These are phyloP conservation scores for Anguilla megastoma DNA, from an alignment of 2,797 vertebrate genomes.

Conservation along the genomic window DNA sequence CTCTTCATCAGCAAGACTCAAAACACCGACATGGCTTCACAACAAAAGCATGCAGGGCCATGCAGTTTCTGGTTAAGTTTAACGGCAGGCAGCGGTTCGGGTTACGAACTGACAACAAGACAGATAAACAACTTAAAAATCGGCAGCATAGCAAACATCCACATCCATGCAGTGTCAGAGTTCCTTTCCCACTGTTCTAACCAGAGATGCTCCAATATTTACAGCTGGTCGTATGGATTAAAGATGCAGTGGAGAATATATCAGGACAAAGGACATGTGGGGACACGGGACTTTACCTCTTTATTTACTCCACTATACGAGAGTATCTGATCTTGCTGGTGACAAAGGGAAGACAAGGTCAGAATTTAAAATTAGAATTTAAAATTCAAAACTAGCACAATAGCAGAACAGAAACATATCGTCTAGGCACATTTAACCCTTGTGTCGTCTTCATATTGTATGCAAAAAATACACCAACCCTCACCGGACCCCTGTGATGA, in stretches of 20 bases:
- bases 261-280: background rate
- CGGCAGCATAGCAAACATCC: background rate
- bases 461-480: too few species aligned
- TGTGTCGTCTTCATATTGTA: too few species aligned
- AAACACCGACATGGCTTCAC: background rate
- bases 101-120: background rate
- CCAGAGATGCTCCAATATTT: background rate
- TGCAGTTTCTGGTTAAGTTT: constrained; percentile 5
- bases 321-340: constrained; percentile 69
- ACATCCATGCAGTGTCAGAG: background rate
- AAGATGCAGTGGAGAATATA: background rate
- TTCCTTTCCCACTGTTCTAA: background rate
- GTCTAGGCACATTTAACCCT: background rate
- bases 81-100: background rate
- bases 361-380: background rate
- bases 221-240: background rate
- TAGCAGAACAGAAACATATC: background rate
- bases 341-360: constrained; percentile 49
- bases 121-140: background rate
- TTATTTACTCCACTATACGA: constrained; percentile 66
- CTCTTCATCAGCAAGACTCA: background rate
- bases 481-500: background rate
- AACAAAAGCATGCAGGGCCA: constrained; percentile 42
- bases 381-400: background rate
- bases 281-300: constrained; percentile 64